Percentiles rank a stretch among this genome's conserved stretches.
Conservation (phyloP, 1,140 invertebrate genomes). For the Drosophila pandora region DNA sequence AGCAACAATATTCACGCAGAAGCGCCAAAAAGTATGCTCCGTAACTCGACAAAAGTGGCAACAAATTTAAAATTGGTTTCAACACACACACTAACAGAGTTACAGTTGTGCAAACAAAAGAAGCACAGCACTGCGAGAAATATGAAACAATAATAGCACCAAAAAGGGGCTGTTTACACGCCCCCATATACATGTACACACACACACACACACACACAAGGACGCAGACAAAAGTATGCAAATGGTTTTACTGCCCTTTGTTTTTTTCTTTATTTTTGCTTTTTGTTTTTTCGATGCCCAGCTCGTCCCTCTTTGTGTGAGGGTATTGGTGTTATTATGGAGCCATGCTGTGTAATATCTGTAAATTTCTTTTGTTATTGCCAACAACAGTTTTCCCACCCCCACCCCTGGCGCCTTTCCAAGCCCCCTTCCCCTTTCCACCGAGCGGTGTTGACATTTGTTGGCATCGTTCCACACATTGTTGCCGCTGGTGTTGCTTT, state of each 20-base stretch:
- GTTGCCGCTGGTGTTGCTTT: conserved; percentile 78
- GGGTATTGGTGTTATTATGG: conserved; percentile 80
- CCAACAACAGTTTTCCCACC: conserved; percentile 73
- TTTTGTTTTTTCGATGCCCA: conserved; percentile 20
- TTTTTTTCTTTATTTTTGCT: conserved; percentile 46
- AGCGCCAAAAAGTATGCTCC: conserved; percentile 64
- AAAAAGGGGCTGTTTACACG: conserved; percentile 75
- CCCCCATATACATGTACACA: conserved; percentile 53
- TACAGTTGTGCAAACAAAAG: conserved; percentile 48
- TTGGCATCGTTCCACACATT: conserved; percentile 80
- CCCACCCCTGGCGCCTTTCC: conserved; percentile 1
- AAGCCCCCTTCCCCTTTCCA: conserved; percentile 13
- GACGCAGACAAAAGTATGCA: conserved; percentile 59
- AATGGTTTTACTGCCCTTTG: conserved; percentile 80
- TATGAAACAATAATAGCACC: conserved; percentile 67
- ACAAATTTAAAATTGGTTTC: conserved; percentile 82
- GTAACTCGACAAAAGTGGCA: conserved; percentile 68
- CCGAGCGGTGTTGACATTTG: conserved; percentile 73
- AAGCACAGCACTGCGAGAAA: conserved; percentile 53
- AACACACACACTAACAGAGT: conserved; percentile 30
- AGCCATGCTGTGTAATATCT: conserved; percentile 82
- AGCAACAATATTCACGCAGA: conserved; percentile 21
- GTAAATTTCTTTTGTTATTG: conserved; percentile 82
- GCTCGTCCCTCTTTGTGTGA: conserved; percentile 18
- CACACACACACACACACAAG: conserved; percentile 21